Evolutionary conservation across 2,113 vertebrate genomes (phyloP), one percentile per base, ranked within the genome.

Genomic region (Halichoerus grypus): DNA sequence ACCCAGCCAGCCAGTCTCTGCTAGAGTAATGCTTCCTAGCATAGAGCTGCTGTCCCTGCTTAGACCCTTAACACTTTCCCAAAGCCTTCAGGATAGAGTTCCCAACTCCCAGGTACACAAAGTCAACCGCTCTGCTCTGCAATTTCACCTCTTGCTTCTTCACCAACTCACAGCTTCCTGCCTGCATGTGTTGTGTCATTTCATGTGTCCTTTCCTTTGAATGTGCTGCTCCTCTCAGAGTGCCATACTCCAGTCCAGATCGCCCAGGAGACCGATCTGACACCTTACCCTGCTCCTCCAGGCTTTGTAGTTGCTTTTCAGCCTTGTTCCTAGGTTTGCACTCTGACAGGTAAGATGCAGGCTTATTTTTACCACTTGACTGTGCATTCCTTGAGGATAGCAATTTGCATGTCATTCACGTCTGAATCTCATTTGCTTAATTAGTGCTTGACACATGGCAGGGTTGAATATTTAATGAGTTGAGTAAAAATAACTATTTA

Each of bases 381-480:
- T 93, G 31, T 88, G n/a, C n/a, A 33, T 86, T 74, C 42, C 59
- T 69, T 87, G 57, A 81, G 72, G 22, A 57, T 33, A 69, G 51
- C 8, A 79, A 71, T 42, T 79, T 79, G 21, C 28, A 36, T 88
- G 80, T 91, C 7, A 36, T 22, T 55, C n/a, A 42, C 6, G 5
- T 59, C 8, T 84, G 51, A 84, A 16, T 84, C 42, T 39, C 36
- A 33, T 19, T 53, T 55, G 79, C 33, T 10, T 63, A 71, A 46
- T 46, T 83, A 61, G 76, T 81, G 33, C 39, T 91, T 77, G 26
- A 28, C 49, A 87, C n/a, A 24, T 59, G 26, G n/a, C 28, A 79
- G 79, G 16, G 4, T 49, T 95, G 91, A 90, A 57, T 93, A 85
- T 86, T 83, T 77, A 88, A 63, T 11, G 31, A 82, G 71, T 28